Evolutionary conservation across 2,113 vertebrate genomes (phyloP), one percentile per base, ranked within the genome.

Genomic region (Phrynocephalus versicolor): DNA sequence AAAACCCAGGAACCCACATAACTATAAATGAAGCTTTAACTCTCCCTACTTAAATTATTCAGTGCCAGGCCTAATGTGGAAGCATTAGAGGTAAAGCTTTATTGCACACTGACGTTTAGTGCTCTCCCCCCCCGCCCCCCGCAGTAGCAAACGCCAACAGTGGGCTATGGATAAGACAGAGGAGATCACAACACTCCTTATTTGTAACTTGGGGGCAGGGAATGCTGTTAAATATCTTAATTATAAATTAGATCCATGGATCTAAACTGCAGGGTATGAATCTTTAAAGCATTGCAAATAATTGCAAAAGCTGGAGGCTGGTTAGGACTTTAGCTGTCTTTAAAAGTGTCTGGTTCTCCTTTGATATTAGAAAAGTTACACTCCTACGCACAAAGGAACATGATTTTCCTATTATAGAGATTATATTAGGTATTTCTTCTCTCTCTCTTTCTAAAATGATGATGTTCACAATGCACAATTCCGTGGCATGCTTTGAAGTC

Each of bases 251-350:
- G 57, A 93, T 39, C 82, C 73, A 92, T 9, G 85, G 55, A 92
- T 85, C 77, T 88, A 58, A 94, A 92, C 37, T 80, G 39, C 80
- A 88, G 23, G 0, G 5, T 71, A 90, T 92, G 85, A 94, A 93
- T 91, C 58, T 89, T 94, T 92, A 81, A 94, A 88, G 89, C 85
- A 75, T 79, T 78, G 82, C 78, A 91, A 91, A 93, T 89, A 93
- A 93, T 89, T 94, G 79, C 91, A 91, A 92, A 89, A 87, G 70
- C 21, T 76, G 8, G 23, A 85, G 81, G 19, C 65, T 75, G 55
- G 91, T 83, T 74, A 92, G 80, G 85, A 91, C 10, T 83, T 88
- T 1, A 55, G 72, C 33, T 82, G 84, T 80, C 35, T 89, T 85
- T 88, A 77, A 91, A 85, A 89, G 8, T 39, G 2, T 25, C 3